Conservation (phyloP, 2,797 vertebrate genomes). For the Pseudochromis fuscus region DNA sequence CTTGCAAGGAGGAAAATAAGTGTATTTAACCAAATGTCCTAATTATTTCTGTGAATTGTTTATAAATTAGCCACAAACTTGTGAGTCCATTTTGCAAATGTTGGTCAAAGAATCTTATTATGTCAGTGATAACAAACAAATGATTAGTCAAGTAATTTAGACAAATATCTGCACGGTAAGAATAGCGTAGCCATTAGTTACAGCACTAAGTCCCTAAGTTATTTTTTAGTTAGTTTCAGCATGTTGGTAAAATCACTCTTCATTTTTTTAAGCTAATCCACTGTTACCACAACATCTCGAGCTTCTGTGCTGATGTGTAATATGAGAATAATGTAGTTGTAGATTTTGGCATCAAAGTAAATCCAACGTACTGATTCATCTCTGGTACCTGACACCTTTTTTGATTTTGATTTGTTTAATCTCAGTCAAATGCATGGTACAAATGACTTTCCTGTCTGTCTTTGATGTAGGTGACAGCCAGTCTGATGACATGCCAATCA, state of each 20-base stretch:
- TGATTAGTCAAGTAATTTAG: no score
- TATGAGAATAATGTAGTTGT: slow-evolving; percentile 18
- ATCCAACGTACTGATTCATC: slow-evolving; percentile 24
- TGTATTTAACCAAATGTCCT: background rate
- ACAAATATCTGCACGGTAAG: no score
- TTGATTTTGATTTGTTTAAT: no score
- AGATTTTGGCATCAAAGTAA: slow-evolving; percentile 25
- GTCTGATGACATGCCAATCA: slow-evolving; percentile 93
- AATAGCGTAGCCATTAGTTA: no score
- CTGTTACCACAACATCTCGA: background rate
- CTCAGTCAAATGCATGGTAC: background rate
- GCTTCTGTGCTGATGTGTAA: background rate
- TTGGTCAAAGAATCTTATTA: background rate
- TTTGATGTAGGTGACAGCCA: slow-evolving; percentile 53
- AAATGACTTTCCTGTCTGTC: slow-evolving; percentile 21
- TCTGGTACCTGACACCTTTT: slow-evolving; percentile 4
- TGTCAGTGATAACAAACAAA: no score
- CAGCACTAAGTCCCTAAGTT: background rate
- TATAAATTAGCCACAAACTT: background rate
- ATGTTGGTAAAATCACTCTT: background rate
- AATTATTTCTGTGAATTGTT: background rate
- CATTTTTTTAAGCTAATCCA: background rate
- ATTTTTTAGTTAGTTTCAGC: background rate
- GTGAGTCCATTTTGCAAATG: background rate
- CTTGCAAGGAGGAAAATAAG: background rate